Percentiles rank a stretch among this genome's conserved stretches.
These are phyloP conservation scores for Astropecten irregularis DNA, from an alignment of 53 echinoderm and acorn worm genomes.

Conservation along the genomic window DNA sequence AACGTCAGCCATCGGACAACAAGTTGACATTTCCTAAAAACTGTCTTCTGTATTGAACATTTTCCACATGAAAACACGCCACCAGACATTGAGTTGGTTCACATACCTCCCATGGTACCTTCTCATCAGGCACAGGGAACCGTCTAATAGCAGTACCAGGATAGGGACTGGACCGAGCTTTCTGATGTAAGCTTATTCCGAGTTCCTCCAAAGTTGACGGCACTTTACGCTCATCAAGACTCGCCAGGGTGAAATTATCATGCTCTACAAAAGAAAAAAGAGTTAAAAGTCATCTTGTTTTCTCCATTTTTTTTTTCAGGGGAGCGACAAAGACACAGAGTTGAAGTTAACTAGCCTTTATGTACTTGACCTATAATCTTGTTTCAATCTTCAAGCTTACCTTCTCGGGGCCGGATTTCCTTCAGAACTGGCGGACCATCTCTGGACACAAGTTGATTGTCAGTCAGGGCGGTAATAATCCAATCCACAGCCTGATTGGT, in stretches of 20 bases:
- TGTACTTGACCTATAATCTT: no score
- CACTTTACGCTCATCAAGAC: constrained; percentile 67
- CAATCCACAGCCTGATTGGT: constrained; percentile 91
- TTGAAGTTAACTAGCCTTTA: no score
- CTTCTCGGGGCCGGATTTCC: constrained; percentile 76
- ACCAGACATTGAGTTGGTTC: no score
- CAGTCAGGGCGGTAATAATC: constrained; percentile 76
- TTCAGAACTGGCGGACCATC: constrained; percentile 76
- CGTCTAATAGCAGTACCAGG: constrained; percentile 82
- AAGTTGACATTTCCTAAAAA: no score
- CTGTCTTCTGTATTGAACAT: no score
- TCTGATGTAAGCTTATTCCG: constrained; percentile 84
- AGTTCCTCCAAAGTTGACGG: constrained; percentile 88
- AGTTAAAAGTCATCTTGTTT: constrained; percentile 8
- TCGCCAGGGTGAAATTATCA: constrained; percentile 40
- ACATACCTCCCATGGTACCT: constrained; percentile 90
- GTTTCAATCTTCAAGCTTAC: no score
- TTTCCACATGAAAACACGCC: no score
- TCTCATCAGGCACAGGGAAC: constrained; percentile 75
- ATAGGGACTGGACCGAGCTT: constrained; percentile 89
- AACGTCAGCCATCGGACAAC: no score
- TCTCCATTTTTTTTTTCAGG: constrained; percentile 65
- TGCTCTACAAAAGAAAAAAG: background rate
- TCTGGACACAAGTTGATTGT: constrained; percentile 59
- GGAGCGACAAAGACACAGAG: no score